Base-by-base conservation (phyloP, 2,113 vertebrate species). In the Lasiurus cinereus region DNA sequence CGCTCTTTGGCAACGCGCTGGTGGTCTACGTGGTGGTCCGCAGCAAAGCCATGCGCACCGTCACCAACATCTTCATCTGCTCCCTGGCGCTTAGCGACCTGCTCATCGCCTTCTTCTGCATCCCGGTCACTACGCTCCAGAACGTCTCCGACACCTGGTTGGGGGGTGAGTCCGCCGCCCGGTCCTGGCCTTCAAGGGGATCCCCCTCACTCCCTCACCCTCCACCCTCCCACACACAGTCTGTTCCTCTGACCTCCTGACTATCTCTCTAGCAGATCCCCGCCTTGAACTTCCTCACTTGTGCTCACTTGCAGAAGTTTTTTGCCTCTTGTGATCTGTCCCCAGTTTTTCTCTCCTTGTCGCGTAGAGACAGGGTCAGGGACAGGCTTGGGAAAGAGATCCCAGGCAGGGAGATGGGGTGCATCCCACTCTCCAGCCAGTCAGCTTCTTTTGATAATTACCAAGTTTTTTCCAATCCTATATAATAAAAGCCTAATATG, bases 71-170 rank as follows among this genome's bases (percentile, higher is more conserved):
- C 94, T 98, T 98, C 96, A 98, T 98, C 97, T 98, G 98, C 86
- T 98, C 98, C 12, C 83, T 98, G 97, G 98, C 98, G 1, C 97
- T 99, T 90, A 98, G 98, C 93, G 98, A 99, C 93, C 96, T 99
- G 36, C 98, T 98, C 89, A 98, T 98, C 95, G 96, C 98, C 77
- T 98, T 98, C 95, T 98, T 98, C 97, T 99, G 98, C 90, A 97
- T 98, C 59, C 98, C 98, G 0, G 98, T 98, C 94, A 98, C 98
- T 24, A 93, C 98, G 98, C 96, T 98, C 16, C 98, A 98, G 96
- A 98, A 98, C 96, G 95, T 98, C 94, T 98, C 96, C 7, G 97
- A 98, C 88, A 97, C 97, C 96, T 98, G 98, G 98, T 94, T 98
- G 0, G 98, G 98, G 82, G 98, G 98, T 98, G 76, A 79, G 54